Conservation (phyloP, 2,113 vertebrate genomes). For the Rhynchopsitta pachyrhyncha region DNA sequence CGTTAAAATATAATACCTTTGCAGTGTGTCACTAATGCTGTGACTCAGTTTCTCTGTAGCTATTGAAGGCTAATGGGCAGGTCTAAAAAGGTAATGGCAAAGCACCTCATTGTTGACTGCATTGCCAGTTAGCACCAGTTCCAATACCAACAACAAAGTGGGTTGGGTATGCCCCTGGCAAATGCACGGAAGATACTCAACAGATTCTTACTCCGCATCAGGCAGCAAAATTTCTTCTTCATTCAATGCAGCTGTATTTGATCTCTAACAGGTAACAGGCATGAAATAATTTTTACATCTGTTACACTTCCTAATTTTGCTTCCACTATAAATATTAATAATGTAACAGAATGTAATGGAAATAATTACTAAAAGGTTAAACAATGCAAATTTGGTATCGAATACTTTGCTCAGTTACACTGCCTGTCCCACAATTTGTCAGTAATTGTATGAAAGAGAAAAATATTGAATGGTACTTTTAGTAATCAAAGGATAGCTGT, state of each 20-base stretch:
- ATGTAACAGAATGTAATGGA: neutral
- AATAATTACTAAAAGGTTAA: neutral
- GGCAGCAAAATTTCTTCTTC: neutral
- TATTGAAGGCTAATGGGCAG: neutral
- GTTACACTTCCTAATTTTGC: accelerated
- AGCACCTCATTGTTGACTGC: neutral
- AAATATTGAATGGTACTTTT: neutral
- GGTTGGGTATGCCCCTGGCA: neutral
- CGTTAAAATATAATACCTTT: neutral
- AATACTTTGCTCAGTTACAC: neutral
- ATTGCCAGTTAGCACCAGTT: neutral
- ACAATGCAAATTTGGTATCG: neutral
- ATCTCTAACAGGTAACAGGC: neutral
- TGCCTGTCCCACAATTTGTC: neutral
- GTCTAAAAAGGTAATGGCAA: neutral
- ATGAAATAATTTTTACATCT: neutral
- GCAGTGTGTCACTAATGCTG: neutral
- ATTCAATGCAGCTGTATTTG: neutral
- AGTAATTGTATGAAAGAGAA: neutral
- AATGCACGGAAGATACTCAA: neutral
- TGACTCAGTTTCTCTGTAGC: neutral
- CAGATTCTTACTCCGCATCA: neutral
- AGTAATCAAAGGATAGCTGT: neutral
- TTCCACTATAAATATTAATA: neutral
- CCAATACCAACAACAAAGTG: neutral